Evolutionary conservation across 53 echinoderm and acorn worm species (phyloP).

Genomic region (Patiria pectinifera): DNA sequence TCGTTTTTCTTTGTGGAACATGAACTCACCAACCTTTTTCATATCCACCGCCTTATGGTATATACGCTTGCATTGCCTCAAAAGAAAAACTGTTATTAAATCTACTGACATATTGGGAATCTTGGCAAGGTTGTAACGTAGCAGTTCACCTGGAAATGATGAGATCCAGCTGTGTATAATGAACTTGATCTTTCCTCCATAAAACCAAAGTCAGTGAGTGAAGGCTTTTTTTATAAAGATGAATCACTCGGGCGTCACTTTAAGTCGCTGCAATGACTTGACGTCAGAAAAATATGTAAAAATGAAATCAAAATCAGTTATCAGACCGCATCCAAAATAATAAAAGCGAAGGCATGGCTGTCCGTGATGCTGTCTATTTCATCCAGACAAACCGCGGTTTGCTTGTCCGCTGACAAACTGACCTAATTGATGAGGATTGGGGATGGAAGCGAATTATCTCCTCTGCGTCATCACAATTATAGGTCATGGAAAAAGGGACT

Average conservation of each 20-base stretch:
- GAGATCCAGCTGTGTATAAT: not conserved
- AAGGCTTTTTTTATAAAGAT: not conserved
- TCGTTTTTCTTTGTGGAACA: not conserved
- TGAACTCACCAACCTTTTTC: not conserved
- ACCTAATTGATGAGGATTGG: not conserved
- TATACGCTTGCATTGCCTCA: not conserved
- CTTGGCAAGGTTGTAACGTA: not conserved
- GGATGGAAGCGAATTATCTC: not conserved
- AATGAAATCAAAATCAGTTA: constrained; percentile 31
- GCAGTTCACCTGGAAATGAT: not conserved
- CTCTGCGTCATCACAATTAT: not conserved
- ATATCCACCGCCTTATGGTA: not conserved
- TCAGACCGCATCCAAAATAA: constrained; percentile 17
- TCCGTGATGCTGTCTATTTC: not conserved
- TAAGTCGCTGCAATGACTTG: not conserved
- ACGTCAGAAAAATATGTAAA: not conserved
- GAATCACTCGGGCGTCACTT: not conserved
- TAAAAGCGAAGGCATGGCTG: not conserved
- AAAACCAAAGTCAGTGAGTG: not conserved
- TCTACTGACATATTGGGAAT: not conserved
- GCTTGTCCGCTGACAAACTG: not conserved
- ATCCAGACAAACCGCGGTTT: not conserved
- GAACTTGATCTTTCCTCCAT: not conserved
- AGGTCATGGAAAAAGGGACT: not conserved
- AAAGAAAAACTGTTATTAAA: not conserved